Evolutionary conservation across 1,140 invertebrate species (phyloP).

Genomic region (Sycophaga agraensis): DNA sequence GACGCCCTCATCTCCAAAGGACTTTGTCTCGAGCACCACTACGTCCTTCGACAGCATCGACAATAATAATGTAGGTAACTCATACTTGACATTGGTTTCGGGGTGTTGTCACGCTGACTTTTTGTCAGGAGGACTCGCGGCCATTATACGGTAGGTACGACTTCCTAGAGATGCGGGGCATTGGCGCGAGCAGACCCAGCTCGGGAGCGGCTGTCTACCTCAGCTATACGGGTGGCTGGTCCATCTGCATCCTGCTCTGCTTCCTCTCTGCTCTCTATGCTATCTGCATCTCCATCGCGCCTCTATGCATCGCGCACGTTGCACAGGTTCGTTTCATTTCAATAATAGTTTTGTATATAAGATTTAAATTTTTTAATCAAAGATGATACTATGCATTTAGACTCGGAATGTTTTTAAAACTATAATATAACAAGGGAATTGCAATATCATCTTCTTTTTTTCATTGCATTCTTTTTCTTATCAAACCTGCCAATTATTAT

Average conservation of each 20-base stretch:
- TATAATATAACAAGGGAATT: too few relatives aligned
- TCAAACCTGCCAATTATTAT: too few relatives aligned
- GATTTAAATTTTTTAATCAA: too few relatives aligned
- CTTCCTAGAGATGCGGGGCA: not conserved
- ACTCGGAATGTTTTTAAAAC: too few relatives aligned
- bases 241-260: not conserved
- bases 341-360: too few relatives aligned
- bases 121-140: conserved; percentile 1
- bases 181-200: not conserved
- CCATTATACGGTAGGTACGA: conserved; percentile 3
- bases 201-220: not conserved
- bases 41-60: conserved; percentile 1
- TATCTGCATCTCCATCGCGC: not conserved
- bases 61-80: not conserved
- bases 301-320: not conserved
- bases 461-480: too few relatives aligned
- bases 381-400: too few relatives aligned
- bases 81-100: not conserved
- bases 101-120: not conserved
- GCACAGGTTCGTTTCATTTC: too few relatives aligned
- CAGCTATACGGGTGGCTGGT: conserved; percentile 1
- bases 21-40: not conserved
- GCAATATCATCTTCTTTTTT: too few relatives aligned
- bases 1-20: conserved; percentile 1
- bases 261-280: conserved; percentile 4